Conservation (phyloP, 2,113 vertebrate genomes). For the Acrocephalus arundinaceus region DNA sequence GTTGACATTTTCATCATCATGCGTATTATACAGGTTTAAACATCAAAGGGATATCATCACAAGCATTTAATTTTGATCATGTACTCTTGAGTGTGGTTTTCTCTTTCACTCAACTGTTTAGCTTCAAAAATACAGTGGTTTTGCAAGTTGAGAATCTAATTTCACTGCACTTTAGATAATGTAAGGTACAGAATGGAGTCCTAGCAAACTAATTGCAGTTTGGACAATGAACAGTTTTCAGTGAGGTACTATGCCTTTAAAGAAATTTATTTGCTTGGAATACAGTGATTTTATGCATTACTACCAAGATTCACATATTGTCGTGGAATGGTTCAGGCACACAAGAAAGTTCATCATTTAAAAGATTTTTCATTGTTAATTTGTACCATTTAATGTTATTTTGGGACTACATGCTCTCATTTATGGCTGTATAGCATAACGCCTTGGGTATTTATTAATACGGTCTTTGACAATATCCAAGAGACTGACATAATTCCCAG, state of each 20-base stretch:
- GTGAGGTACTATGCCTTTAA: background rate
- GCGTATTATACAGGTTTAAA: background rate
- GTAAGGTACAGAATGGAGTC: background rate
- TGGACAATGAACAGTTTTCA: background rate
- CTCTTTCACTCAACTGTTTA: background rate
- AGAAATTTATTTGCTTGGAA: background rate
- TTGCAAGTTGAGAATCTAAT: background rate
- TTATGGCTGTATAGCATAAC: background rate
- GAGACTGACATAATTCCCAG: background rate
- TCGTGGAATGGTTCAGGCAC: background rate
- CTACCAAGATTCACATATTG: background rate
- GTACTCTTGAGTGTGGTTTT: background rate
- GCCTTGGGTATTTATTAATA: background rate
- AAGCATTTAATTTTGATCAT: background rate
- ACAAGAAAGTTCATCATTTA: background rate
- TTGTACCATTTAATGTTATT: background rate
- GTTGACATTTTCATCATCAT: background rate
- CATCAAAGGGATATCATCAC: background rate
- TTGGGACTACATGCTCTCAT: background rate
- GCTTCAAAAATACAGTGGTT: background rate
- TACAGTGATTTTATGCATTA: background rate
- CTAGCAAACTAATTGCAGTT: background rate
- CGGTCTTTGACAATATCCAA: background rate
- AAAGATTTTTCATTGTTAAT: background rate
- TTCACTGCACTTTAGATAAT: background rate